Evolutionary conservation across 2,888 invertebrate genomes (phyloP).

Genomic region (Cryptus armator): DNA sequence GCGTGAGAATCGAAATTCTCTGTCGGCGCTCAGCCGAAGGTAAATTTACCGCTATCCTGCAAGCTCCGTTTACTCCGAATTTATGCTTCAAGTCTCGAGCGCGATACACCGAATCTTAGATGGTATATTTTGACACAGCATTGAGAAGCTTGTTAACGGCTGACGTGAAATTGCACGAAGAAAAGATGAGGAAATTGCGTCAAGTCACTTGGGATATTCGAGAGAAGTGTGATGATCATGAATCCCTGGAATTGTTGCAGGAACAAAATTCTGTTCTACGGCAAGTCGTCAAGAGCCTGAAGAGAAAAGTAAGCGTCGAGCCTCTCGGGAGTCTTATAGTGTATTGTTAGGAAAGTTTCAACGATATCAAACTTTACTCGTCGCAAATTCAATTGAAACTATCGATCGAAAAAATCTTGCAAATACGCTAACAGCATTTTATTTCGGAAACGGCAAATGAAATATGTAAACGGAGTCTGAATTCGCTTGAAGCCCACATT

Average conservation of each 20-base stretch:
- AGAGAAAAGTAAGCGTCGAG: slow-evolving; percentile 69
- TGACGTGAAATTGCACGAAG: slow-evolving; percentile 66
- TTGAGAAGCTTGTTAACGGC: slow-evolving; percentile 74
- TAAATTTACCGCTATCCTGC: slow-evolving; percentile 56
- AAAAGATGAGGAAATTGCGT: slow-evolving; percentile 73
- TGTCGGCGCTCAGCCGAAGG: slow-evolving; percentile 74
- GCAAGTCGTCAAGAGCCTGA: slow-evolving; percentile 74
- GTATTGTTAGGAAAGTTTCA: neutral
- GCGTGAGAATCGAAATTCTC: slow-evolving; percentile 69
- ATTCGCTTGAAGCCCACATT: too few relatives aligned
- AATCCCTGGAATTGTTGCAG: slow-evolving; percentile 68
- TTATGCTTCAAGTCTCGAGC: slow-evolving; percentile 19
- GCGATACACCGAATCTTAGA: slow-evolving; percentile 18
- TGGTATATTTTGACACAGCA: slow-evolving; percentile 67
- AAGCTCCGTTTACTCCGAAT: slow-evolving; percentile 17
- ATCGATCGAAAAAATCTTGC: neutral
- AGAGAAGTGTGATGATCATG: slow-evolving; percentile 55
- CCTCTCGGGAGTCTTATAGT: neutral
- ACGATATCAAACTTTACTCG: neutral
- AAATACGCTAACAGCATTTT: neutral
- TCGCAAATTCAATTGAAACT: neutral
- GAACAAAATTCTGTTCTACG: slow-evolving; percentile 76
- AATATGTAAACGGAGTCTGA: too few relatives aligned
- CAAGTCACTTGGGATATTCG: slow-evolving; percentile 73
- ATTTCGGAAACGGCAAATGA: too few relatives aligned